Base-by-base conservation (phyloP, 2,888 invertebrate species). In the Neoaliturus tenellus region DNA sequence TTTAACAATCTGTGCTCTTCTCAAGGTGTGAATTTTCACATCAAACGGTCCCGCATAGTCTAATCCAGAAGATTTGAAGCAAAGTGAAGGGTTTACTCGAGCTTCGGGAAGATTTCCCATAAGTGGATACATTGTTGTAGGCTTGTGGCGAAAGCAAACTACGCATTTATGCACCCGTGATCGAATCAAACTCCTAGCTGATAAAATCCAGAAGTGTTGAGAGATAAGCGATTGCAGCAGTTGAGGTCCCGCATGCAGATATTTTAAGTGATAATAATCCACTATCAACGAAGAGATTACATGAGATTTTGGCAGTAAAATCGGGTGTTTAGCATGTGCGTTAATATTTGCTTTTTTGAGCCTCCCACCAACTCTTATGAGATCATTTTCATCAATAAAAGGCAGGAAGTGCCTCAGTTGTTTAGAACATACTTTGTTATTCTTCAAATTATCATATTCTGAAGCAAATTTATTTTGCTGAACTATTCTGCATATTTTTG, bases 301-400 rank as follows among this genome's bases (percentile, higher is more conserved):
- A 20, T 31, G 39, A 10, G 44, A 73, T 14, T 85, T 71, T 6
- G 55, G 55, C 20, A 78, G 67, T 41, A 35, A 41, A 1, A 23
- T 17, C n/a, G 71, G 71, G 23, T 71, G 71, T 25, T 23, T 23
- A 3, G 69, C 25, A 25, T 85, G 86, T 20, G 25, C 69, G 0
- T 80, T 14, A 28, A 85, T 44, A 2, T 73, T 14, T 20, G 85
- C 33, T 10, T 67, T n/a, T 0, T 78, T 75, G 20, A 86, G 73
- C 14, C 85, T 67, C 0, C 85, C 85, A 25, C 86, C 86, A 2
- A 87, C 86, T 78, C 86, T 58, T 31, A 87, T 6, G n/a, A 83
- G 6, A 14, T 73, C 55, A 8, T 48, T n/a, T 6, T 75, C 14
- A 17, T 82, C 80, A 35, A 85, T n/a, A n/a, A 80, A 81, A 17